phyloP scores from a whole-genome alignment of 2,888 invertebrate genomes.

The Hemicrepidius hirtus region DNA sequence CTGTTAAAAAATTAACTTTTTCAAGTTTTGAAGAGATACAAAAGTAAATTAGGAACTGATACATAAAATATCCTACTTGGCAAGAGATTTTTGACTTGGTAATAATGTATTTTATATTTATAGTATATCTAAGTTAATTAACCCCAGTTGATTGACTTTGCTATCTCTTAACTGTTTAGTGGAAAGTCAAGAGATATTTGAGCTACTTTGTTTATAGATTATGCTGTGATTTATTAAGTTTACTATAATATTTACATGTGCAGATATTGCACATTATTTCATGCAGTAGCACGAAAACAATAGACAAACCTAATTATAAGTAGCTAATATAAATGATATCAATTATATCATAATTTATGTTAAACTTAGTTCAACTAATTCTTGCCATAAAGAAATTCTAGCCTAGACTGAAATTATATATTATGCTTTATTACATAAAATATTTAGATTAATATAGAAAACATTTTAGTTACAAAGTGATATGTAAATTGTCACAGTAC shows the following conservation, averaged over 20 bases:
- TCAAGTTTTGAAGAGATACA: too few relatives aligned
- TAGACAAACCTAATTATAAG: constrained; percentile 61
- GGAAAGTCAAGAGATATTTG: too few relatives aligned
- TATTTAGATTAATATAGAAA: constrained; percentile 59
- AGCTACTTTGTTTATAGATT: too few relatives aligned
- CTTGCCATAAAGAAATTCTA: constrained; percentile 71
- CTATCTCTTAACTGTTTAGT: too few relatives aligned
- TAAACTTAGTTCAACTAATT: constrained; percentile 67
- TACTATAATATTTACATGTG: neutral
- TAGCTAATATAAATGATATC: constrained; percentile 64
- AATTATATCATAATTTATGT: constrained; percentile 65
- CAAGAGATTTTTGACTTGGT: too few relatives aligned
- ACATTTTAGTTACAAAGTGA: constrained; percentile 51
- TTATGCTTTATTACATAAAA: constrained; percentile 67
- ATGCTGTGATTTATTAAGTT: too few relatives aligned
- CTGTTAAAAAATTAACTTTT: too few relatives aligned
- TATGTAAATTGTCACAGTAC: constrained; percentile 57
- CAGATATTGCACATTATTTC: constrained; percentile 40
- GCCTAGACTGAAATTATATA: constrained; percentile 70
- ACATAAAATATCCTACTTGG: too few relatives aligned
- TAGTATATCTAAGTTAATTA: too few relatives aligned
- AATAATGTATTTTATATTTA: too few relatives aligned
- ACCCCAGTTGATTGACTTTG: too few relatives aligned
- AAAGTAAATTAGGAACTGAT: too few relatives aligned
- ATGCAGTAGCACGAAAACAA: constrained; percentile 54